Evolutionary conservation across 2,888 invertebrate species (phyloP), one percentile per base, ranked within the genome.

Genomic region (Meganola albula): DNA sequence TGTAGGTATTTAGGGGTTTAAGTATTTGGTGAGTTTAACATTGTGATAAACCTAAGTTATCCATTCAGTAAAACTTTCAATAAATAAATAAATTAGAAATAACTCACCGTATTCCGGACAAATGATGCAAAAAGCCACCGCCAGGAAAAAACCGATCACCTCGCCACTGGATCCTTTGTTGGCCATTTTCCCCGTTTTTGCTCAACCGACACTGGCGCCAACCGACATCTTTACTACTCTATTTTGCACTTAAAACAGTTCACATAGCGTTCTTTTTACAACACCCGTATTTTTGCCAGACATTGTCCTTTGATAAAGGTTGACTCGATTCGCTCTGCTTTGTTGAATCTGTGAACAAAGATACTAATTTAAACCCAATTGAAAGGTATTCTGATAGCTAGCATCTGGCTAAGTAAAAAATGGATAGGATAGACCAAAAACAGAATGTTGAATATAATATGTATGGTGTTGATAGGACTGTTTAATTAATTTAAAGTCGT

Each of bases 91-190:
- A 16, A 16, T 4, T 16, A 16, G 6, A 16, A 6, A 16, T 16
- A 35, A 74, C 83, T 80, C 53, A 85, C 84, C 84, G 74, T 83
- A 83, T 69, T 77, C 76, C 36, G 84, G 84, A 54, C 77, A 83
- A 49, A 74, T 77, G 66, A 80, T 68, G 68, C 83, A 84, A 58
- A 85, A 72, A 48, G 74, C 74, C 62, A 77, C 74, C 45, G 84
- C 80, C 58, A 85, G 69, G 63, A 83, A 70, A 65, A 82, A 67
- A 50, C 84, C 80, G 66, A 82, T 70, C 74, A 79, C 74, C 54
- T 83, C 78, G 45, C 76, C 74, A 38, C 72, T 74, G 44, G 74
- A 70, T 53, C 74, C 69, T 70, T 74, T 78, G 63, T 64, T 66
- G 71, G 75, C 83, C 84, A 85, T 85, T 70, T 76, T 77, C 64